Evolutionary conservation across 2,797 vertebrate species (phyloP), one percentile per base, ranked within the genome.

Genomic region (Buceros bicornis): DNA sequence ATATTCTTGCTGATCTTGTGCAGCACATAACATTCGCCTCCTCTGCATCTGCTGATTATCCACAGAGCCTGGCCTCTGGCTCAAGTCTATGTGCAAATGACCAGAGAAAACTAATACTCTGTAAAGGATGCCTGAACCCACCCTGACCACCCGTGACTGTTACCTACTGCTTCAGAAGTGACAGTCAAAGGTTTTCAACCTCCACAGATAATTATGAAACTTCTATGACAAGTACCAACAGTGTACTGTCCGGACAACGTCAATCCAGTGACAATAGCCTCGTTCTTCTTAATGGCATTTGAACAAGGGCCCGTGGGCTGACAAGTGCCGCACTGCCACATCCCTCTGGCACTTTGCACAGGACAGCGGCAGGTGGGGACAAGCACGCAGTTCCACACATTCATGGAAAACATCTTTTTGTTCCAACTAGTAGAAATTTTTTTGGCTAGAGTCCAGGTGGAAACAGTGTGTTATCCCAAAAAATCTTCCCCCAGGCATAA

Each of bases 401-500:
- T 89, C 67, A 28, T 1, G 21, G 62, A 12, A 12, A 95, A 85
- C 74, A 87, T 72, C 91, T 90, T 78, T 84, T 10, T 42, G 24
- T 78, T 90, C 89, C 81, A 92, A 42, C 48, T 20, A 74, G 84
- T 2, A 58, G 40, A 33, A 87, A 5, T n/a, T 80, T 0, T 66
- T 86, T 69, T 82, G 92, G 86, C 60, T 31, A 24, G 26, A 77
- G 57, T 42, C 81, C 93, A 74, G 43, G 65, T 69, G 71, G 90
- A 96, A 95, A 90, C 6, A 72, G 60, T 22, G 71, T 89, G 71
- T 72, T 89, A 90, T 60, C 65, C 78, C 76, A 35, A 92, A 88
- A 95, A 64, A 80, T 74, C 94, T 80, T 90, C 53, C 88, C 71
- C n/a, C 20, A 29, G 88, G 95, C 92, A 77, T 85, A 48, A 87